Evolutionary conservation across 2,797 vertebrate species (phyloP), one percentile per base, ranked within the genome.

Genomic region (Typhlichthys subterraneus): DNA sequence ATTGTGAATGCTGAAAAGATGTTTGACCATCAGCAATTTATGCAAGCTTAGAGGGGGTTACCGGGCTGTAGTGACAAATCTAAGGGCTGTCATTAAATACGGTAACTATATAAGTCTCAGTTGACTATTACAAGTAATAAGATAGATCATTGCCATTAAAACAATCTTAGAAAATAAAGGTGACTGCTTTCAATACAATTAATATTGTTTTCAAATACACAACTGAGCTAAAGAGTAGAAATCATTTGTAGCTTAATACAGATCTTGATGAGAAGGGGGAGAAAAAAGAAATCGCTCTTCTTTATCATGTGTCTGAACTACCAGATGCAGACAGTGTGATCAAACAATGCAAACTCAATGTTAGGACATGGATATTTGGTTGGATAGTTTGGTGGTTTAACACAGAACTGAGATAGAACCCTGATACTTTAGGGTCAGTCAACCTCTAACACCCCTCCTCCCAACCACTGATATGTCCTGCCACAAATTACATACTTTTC

Each of bases 281-380:
- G 23, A 23, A 23, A 19, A 23, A 23, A 23, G 0, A 23, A 23
- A 23, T 23, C 3, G 0, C 23, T 23, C 3, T 19, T 19, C 19
- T 23, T 23, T 23, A 23, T 23, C 23, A 23, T 23, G 23, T 23
- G 23, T 23, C 23, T 23, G 23, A 23, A 23, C 23, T 38, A 38
- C 33, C 33, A 38, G 5, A 38, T 38, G 5, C 33, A 38, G 5
- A 38, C 8, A 38, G 33, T 38, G 8, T 38, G 33, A 38, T 42
- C 5, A 60, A 58, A 77, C 15, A 58, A 50, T 74, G 70, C 61
- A 69, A 79, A 68, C 33, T 38, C 8, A 38, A 38, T 8, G 5
- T 38, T 38, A 38, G 33, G 33, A 8, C 33, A 38, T 38, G 33
- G 5, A 38, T 38, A 23, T 23, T 23, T 3, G 3, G 33, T 5